Evolutionary conservation across 2,888 invertebrate genomes (phyloP).

Genomic region (Philaethria dido): DNA sequence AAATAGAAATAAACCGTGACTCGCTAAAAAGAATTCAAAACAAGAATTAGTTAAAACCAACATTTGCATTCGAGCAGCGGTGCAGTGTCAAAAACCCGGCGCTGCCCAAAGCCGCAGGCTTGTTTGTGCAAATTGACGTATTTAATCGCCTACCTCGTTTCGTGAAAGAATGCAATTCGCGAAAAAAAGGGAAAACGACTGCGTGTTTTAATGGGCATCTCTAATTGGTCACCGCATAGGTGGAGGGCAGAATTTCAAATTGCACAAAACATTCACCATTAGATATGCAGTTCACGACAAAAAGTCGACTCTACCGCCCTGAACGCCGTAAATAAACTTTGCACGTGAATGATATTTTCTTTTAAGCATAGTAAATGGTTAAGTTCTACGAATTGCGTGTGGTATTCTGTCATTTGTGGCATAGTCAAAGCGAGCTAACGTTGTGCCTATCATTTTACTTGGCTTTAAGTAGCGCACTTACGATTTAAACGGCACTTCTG

Average conservation of each 20-base stretch:
- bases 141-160: constrained; percentile 69
- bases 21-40: constrained; percentile 12
- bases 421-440: constrained; percentile 38
- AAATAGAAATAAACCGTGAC: background rate
- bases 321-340: constrained; percentile 27
- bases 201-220: constrained; percentile 70
- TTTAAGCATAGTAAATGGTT: constrained; percentile 21
- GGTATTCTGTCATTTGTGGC: constrained; percentile 40
- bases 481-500: constrained; percentile 62
- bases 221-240: constrained; percentile 72
- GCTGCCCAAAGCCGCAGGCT: constrained; percentile 34
- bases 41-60: constrained; percentile 20
- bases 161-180: constrained; percentile 75
- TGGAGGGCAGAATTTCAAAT: constrained; percentile 36
- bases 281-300: constrained; percentile 22
- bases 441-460: constrained; percentile 29
- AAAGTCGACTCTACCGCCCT: constrained; percentile 13
- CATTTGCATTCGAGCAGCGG: constrained; percentile 18
- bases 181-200: constrained; percentile 59
- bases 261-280: constrained; percentile 30
- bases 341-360: constrained; percentile 24
- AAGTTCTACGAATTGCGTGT: constrained; percentile 40
- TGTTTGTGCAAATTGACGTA: constrained; percentile 68
- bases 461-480: constrained; percentile 66
- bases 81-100: constrained; percentile 30